A percentile compares a stretch with the other conserved stretches of the same genome.
Conservation (phyloP, 2,888 invertebrate species). For the Chloroclysta siterata region DNA sequence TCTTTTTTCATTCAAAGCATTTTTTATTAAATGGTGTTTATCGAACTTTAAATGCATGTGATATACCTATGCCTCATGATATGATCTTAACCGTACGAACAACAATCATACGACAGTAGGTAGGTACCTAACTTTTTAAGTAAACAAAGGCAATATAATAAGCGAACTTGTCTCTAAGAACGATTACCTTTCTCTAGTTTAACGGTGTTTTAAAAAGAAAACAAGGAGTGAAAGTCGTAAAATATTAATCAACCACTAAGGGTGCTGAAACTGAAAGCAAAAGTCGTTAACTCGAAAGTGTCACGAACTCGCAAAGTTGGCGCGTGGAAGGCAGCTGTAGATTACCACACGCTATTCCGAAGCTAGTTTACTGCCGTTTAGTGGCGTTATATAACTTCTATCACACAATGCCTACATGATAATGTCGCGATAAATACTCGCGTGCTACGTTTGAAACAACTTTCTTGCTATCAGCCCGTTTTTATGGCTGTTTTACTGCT, state of each 20-base stretch:
- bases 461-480: conserved; percentile 35
- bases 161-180: no score
- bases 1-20: no score
- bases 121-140: no score
- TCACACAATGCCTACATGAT: conserved; percentile 58
- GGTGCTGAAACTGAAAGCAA: conserved; percentile 43
- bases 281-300: conserved; percentile 49
- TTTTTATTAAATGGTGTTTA: no score
- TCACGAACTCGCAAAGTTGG: conserved; percentile 48
- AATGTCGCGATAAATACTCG: conserved; percentile 61
- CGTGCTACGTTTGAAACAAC: conserved; percentile 50
- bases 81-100: no score
- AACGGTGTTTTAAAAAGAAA: conserved; percentile 8
- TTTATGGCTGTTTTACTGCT: conserved; percentile 27
- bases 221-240: conserved; percentile 34
- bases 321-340: conserved; percentile 50
- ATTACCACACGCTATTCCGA: conserved; percentile 63
- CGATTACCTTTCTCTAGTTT: neutral
- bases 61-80: no score
- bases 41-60: no score
- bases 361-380: conserved; percentile 59
- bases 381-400: conserved; percentile 67
- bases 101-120: no score
- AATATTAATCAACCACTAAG: conserved; percentile 39
- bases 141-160: no score